Evolutionary conservation across 2,888 invertebrate species (phyloP), one percentile per base, ranked within the genome.

Genomic region (Philopedon plagiatum): DNA sequence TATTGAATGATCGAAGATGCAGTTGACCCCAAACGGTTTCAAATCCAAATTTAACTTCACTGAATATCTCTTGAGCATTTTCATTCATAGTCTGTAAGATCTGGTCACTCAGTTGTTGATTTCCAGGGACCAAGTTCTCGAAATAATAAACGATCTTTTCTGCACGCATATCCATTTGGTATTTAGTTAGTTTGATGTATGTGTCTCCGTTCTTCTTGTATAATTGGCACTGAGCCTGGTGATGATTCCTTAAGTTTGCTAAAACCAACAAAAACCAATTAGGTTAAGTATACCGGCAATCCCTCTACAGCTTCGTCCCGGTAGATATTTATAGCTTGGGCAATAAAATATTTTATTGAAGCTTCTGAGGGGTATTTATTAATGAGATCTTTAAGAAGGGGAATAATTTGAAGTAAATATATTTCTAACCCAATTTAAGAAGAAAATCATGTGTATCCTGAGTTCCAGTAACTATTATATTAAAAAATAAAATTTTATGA

Each of bases 141-240:
- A 78, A 81, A 66, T 77, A 46, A 60, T 74, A 80, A n/a, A 61
- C 19, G 0, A 80, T 37, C 13, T 85, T 85, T 76, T 88, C 86
- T 0, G 91, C 91, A 3, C 86, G 83, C 80, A 92, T 89, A 69
- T 88, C 87, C 7, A 92, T 87, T 0, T 84, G 85, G 68, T 78
- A 80, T 11, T 77, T 76, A 2, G 46, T 74, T 1, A 78, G 19
- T 26, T 66, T 71, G 3, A 81, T 2, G 58, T 78, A 67, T 1
- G 71, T 78, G 64, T 79, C 76, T 4, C 78, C 78, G 15, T 79
- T 77, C 54, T 80, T 81, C 13, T 63, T 56, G 67, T 76, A 77
- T 13, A 71, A 71, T 44, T 79, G 79, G 49, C 79, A 80, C 11
- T 62, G 71, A 41, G 76, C 65, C 3, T 41, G 23, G 39, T 81